Evolutionary conservation across 2,113 vertebrate species (phyloP).

Genomic region (Hymenochirus boettgeri): DNA sequence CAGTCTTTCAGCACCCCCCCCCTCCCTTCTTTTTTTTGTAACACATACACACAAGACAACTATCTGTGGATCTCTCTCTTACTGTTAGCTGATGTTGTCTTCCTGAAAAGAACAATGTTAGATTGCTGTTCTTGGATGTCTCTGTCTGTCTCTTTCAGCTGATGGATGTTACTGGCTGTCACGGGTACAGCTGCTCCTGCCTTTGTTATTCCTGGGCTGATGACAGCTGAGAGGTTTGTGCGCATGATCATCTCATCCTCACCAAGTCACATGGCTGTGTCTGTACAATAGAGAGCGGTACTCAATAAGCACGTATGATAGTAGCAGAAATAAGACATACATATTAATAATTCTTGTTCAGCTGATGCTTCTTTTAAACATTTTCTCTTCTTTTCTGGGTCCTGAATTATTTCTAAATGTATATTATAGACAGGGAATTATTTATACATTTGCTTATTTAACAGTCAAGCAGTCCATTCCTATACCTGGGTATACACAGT

Average conservation of each 20-base stretch:
- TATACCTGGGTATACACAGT: too few relatives aligned
- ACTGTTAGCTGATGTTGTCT: slow-evolving; percentile 3
- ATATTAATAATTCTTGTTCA: too few relatives aligned
- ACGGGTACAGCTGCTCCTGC: slow-evolving; percentile 38
- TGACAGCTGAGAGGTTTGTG: slow-evolving; percentile 29
- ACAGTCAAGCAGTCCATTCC: too few relatives aligned
- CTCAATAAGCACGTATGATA: not conserved
- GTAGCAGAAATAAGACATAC: too few relatives aligned
- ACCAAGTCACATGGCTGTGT: slow-evolving; percentile 20
- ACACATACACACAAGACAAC: not conserved
- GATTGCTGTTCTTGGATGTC: slow-evolving; percentile 2
- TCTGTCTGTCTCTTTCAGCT: slow-evolving; percentile 14
- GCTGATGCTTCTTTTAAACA: too few relatives aligned
- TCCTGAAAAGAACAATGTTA: not conserved
- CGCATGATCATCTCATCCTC: slow-evolving; percentile 33
- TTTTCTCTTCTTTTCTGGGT: too few relatives aligned
- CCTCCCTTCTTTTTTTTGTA: too few relatives aligned
- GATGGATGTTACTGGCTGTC: slow-evolving; percentile 35
- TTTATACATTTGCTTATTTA: too few relatives aligned
- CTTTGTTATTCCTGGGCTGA: slow-evolving; percentile 42
- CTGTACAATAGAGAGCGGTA: slow-evolving; percentile 30
- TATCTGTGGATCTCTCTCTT: not conserved
- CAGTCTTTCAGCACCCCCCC: too few relatives aligned
- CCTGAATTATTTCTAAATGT: too few relatives aligned
- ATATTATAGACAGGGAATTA: too few relatives aligned